Evolutionary conservation across 1,140 invertebrate species (phyloP).

Genomic region (Thaumetopoea pityocampa): DNA sequence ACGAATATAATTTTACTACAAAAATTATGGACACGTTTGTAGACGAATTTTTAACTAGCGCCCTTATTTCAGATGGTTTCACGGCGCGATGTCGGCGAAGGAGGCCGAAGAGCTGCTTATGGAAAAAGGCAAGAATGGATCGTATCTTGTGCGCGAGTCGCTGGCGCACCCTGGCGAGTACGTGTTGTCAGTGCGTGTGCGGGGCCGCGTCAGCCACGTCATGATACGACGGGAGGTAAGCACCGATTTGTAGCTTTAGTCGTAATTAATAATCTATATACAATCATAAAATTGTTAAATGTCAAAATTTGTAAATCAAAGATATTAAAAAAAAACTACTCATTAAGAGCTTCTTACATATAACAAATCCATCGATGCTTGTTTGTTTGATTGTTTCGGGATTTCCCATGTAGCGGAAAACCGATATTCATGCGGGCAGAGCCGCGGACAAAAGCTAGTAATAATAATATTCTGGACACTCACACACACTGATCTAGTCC

Average conservation of each 20-base stretch:
- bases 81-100: conserved; percentile 87
- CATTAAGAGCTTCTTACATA: too few relatives aligned
- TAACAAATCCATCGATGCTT: too few relatives aligned
- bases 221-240: conserved; percentile 88
- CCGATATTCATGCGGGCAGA: too few relatives aligned
- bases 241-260: conserved; percentile 1
- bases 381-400: too few relatives aligned
- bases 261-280: neutral
- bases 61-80: conserved; percentile 66
- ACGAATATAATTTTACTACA: too few relatives aligned
- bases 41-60: conserved; percentile 4
- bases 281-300: too few relatives aligned
- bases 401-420: too few relatives aligned
- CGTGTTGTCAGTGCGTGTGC: conserved; percentile 95
- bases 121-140: conserved; percentile 97
- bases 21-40: too few relatives aligned
- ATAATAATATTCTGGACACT: too few relatives aligned
- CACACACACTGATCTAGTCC: neutral
- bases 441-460: too few relatives aligned
- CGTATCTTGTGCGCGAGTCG: conserved; percentile 97
- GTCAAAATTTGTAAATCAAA: too few relatives aligned
- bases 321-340: too few relatives aligned
- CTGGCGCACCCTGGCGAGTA: conserved; percentile 98
- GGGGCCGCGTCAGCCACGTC: conserved; percentile 96
- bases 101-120: conserved; percentile 96